phyloP scores from a whole-genome alignment of 2,797 vertebrate genomes.

The Trichosurus vulpecula region DNA sequence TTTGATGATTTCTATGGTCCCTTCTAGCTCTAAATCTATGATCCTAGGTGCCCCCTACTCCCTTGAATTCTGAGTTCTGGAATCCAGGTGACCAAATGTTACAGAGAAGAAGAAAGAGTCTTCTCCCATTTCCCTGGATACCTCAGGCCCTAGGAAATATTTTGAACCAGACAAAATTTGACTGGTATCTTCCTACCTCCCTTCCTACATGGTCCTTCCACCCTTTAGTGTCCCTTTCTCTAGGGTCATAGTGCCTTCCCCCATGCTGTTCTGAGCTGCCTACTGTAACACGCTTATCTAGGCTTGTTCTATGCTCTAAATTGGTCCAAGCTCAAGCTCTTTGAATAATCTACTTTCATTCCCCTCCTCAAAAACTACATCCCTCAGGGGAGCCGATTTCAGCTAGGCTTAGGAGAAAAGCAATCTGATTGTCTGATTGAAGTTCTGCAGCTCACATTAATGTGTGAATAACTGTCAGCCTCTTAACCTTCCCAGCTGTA shows the following conservation, averaged over 20 bases:
- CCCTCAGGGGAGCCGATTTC: background rate
- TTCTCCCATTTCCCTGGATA: background rate
- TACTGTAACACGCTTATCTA: background rate
- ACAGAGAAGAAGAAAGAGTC: background rate
- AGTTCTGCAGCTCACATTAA: background rate
- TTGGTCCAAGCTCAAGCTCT: background rate
- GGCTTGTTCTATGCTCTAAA: background rate
- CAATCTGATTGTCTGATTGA: background rate
- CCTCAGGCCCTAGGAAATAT: background rate
- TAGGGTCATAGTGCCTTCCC: background rate
- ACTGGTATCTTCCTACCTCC: background rate
- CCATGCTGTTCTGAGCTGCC: background rate
- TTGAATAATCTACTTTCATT: background rate
- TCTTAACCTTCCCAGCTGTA: background rate
- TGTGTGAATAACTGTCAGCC: background rate
- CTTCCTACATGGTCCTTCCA: background rate
- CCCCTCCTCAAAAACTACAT: background rate
- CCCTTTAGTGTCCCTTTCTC: background rate
- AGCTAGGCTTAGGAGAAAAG: background rate
- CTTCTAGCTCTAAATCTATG: background rate
- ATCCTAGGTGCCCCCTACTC: background rate
- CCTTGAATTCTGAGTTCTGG: background rate
- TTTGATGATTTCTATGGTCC: background rate
- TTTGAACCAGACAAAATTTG: background rate
- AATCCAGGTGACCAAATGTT: background rate